Evolutionary conservation across 2,797 vertebrate species (phyloP).

Genomic region (Pipistrellus kuhlii): DNA sequence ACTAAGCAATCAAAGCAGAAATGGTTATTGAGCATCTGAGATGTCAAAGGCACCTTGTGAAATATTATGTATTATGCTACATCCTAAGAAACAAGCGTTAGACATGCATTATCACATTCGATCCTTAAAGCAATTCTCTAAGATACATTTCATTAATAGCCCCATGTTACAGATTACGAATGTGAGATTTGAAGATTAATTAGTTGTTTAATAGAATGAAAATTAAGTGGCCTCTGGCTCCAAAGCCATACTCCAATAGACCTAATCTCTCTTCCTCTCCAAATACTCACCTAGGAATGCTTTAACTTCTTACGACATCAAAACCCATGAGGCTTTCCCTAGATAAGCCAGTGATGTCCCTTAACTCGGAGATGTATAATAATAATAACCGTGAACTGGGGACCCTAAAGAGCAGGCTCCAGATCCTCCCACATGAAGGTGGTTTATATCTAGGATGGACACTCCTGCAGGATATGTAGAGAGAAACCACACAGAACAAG

Average conservation of each 20-base stretch:
- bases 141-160: not conserved
- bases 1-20: not conserved
- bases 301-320: not conserved
- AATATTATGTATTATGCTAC: not conserved
- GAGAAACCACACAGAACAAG: not conserved
- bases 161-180: not conserved
- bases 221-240: not conserved
- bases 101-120: not conserved
- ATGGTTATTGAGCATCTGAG: not conserved
- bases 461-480: not conserved
- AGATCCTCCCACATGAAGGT: not conserved
- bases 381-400: not conserved
- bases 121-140: not conserved
- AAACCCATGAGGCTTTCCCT: not conserved
- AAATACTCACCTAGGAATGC: not conserved
- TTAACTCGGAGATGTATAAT: not conserved
- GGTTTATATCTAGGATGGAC: not conserved
- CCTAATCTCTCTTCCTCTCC: not conserved
- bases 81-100: conserved; percentile 1
- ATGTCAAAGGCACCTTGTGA: not conserved
- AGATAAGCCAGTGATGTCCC: not conserved
- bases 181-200: not conserved
- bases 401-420: not conserved
- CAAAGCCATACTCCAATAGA: not conserved
- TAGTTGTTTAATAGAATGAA: not conserved